Evolutionary conservation across 2,888 invertebrate genomes (phyloP), one percentile per base, ranked within the genome.

Genomic region (Tiphia femorata): DNA sequence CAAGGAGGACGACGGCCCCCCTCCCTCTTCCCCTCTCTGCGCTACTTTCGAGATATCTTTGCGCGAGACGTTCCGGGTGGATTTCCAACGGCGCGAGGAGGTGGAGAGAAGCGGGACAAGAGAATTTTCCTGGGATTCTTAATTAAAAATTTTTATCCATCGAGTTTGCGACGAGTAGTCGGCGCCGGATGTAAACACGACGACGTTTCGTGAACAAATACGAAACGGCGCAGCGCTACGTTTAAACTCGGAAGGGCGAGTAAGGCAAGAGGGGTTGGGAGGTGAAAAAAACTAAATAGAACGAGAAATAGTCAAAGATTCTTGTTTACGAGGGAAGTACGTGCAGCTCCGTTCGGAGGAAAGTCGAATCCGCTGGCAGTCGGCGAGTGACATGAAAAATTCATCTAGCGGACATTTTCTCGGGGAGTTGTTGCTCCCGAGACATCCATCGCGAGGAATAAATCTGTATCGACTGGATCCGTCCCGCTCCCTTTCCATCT

Each of bases 61-160:
- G 49, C 42, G 47, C 33, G 43, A 46, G 48, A 49, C 61, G 46
- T 49, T 53, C 33, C 41, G 49, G 10, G 19, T 4, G 10, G 33
- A 14, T 16, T 46, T 20, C 30, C 51, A 17, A 33, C 33, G 7
- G 10, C 3, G 8, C 12, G 8, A n/a, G n/a, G 46, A 1, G 12
- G 20, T 27, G 47, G 20, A 21, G 8, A 10, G 12, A n/a, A 19
- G 16, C 27, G 12, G 30, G 49, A 40, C 40, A 27, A 20, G n/a
- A n/a, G n/a, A n/a, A n/a, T n/a, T n/a, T n/a, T n/a, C n/a, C n/a
- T n/a, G n/a, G n/a, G n/a, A 42, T 37, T 44, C 49, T 56, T 61
- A 67, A 67, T 67, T 67, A 68, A 67, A 67, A 68, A 58, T 46
- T 56, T 56, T 48, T 54, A 52, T 58, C 58, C 53, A 64, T 50